Percentiles rank a stretch among this genome's conserved stretches.
phyloP scores from a whole-genome alignment of 2,888 invertebrate species.

The Clitarchus hookeri region DNA sequence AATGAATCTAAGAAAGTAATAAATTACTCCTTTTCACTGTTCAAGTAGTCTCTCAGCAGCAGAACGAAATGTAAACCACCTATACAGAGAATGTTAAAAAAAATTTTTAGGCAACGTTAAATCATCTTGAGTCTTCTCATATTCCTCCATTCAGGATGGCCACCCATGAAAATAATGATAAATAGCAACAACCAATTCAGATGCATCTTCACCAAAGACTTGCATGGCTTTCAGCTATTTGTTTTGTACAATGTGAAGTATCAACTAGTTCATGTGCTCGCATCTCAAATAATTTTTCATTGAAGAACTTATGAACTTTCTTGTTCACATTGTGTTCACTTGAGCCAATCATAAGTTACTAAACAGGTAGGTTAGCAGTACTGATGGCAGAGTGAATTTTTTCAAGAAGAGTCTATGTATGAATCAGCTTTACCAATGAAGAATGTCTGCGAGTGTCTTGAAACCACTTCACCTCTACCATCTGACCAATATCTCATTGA shows the following conservation, averaged over 20 bases:
- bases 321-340: conserved; percentile 15
- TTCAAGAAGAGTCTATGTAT: conserved; percentile 18
- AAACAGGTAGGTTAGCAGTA: conserved; percentile 23
- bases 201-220: conserved; percentile 19
- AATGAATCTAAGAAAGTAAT: conserved; percentile 18
- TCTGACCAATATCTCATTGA: background rate
- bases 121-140: conserved; percentile 1
- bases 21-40: background rate
- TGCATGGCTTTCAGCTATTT: background rate
- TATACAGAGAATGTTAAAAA: background rate
- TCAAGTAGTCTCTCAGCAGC: conserved; percentile 27
- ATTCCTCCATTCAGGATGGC: conserved; percentile 10
- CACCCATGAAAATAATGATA: background rate
- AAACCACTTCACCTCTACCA: background rate
- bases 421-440: conserved; percentile 24
- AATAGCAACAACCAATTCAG: background rate
- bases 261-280: background rate
- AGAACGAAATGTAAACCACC: conserved; percentile 5
- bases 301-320: conserved; percentile 15
- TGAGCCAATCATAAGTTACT: conserved; percentile 18
- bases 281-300: conserved; percentile 21
- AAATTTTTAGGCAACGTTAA: background rate
- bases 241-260: background rate
- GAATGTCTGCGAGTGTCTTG: background rate
- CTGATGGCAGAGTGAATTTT: conserved; percentile 14